Conservation (phyloP, 2,797 vertebrate species). For the Salarias fasciatus region DNA sequence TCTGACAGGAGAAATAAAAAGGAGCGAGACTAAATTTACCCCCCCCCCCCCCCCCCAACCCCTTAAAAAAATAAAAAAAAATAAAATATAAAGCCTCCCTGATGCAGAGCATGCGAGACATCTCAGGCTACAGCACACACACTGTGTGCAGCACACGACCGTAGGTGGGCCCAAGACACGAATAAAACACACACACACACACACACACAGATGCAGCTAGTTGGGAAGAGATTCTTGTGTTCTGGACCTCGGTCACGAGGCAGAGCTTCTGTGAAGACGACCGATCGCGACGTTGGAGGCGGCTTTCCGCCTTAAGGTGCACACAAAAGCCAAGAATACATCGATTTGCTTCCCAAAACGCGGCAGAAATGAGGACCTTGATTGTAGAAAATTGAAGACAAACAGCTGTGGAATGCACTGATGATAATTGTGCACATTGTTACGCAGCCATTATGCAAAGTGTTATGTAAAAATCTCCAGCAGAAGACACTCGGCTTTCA, state of each 20-base stretch:
- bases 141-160: slow-evolving; percentile 40
- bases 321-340: slow-evolving; percentile 14
- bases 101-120: slow-evolving; percentile 62
- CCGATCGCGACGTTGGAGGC: too few relatives aligned
- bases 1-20: slow-evolving; percentile 54
- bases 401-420: slow-evolving; percentile 47
- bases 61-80: not conserved
- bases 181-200: slow-evolving; percentile 20
- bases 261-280: too few relatives aligned
- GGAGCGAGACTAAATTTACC: slow-evolving; percentile 56
- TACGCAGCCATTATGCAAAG: slow-evolving; percentile 48
- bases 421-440: slow-evolving; percentile 53
- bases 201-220: slow-evolving; percentile 42
- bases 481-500: slow-evolving; percentile 19
- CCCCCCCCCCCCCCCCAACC: slow-evolving; percentile 39
- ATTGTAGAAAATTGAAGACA: not conserved
- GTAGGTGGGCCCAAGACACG: slow-evolving; percentile 51
- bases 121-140: slow-evolving; percentile 57
- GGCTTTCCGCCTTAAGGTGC: too few relatives aligned
- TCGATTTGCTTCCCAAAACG: slow-evolving; percentile 20
- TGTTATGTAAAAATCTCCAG: slow-evolving; percentile 28
- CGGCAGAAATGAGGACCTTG: slow-evolving; percentile 37
- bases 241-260: too few relatives aligned
- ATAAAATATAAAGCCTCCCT: too few relatives aligned
- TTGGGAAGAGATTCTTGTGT: too few relatives aligned